Base-by-base conservation (phyloP, 2,888 invertebrate species). In the Petrolisthes manimaculis region DNA sequence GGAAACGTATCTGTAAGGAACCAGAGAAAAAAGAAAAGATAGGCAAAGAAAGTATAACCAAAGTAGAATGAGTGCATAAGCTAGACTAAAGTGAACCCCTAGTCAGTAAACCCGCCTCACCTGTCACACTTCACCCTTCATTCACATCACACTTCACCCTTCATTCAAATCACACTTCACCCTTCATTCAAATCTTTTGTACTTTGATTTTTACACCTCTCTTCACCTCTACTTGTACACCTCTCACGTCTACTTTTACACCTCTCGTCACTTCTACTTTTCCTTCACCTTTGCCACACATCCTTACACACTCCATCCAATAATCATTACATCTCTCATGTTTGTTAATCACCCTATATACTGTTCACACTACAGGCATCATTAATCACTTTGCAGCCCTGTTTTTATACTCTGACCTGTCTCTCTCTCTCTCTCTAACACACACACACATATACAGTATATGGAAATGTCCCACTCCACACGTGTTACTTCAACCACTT, bases 1-100 rank as follows among this genome's bases (percentile, higher is more conserved):
- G 89, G 91, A 78, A 89, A 89, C 91, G 84, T 82, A 91, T 91
- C 91, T 91, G 91, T 85, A 91, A 91, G 88, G 91, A 91, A 91
- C 86, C 88, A 89, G 88, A 90, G 86, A 91, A 87, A 87, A 90
- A 89, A 87, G 88, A 89, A 86, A 91, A 84, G 88, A 89, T 91
- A 91, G 89, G 87, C 88, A 83, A 86, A 88, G 74, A 86, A 78
- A 86, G 88, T 75, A 54, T 86, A 84, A 87, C 77, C 21, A 90
- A 90, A 81, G 21, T 21, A 88, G 0, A 37, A 37, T 37, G 37
- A 37, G 37, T 37, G 37, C 37, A 37, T 85, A 88, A 88, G 87
- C 90, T 90, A 88, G 56, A 83, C 88, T 87, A 85, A 77, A 56
- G 83, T 84, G 87, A 79, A 79, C 78, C 79, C 53, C 53, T 24